phyloP scores from a whole-genome alignment of 2,113 vertebrate species.

The Castor canadensis region DNA sequence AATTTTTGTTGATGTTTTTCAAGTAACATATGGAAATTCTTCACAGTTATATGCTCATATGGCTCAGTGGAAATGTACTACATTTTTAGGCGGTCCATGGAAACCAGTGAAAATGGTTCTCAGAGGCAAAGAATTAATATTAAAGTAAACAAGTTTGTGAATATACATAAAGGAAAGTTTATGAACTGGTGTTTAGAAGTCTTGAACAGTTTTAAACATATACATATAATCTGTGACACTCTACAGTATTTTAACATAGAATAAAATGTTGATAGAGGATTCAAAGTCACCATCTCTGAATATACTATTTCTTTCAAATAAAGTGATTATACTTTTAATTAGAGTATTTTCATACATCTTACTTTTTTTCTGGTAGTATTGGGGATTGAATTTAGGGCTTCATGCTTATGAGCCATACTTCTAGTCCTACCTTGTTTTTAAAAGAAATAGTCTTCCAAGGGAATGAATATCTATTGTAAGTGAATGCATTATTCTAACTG shows the following conservation, averaged over 20 bases:
- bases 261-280: neutral
- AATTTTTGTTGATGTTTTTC: neutral
- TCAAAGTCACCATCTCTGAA: neutral
- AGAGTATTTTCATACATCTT: neutral
- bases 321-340: neutral
- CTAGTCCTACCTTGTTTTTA: neutral
- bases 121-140: neutral
- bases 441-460: neutral
- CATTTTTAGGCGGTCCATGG: neutral
- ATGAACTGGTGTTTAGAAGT: neutral
- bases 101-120: constrained; percentile 51
- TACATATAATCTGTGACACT: neutral
- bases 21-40: constrained; percentile 46
- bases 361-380: too few relatives aligned
- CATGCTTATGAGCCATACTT: too few relatives aligned
- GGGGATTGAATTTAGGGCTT: too few relatives aligned
- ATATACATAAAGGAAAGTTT: neutral
- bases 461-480: neutral
- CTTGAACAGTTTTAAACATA: neutral
- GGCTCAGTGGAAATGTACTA: neutral
- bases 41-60: constrained; percentile 6
- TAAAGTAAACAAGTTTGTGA: constrained; percentile 18
- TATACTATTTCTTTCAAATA: neutral
- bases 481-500: neutral
- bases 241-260: constrained; percentile 14